Conservation (phyloP, 1,140 invertebrate genomes). For the Lucilia sericata region DNA sequence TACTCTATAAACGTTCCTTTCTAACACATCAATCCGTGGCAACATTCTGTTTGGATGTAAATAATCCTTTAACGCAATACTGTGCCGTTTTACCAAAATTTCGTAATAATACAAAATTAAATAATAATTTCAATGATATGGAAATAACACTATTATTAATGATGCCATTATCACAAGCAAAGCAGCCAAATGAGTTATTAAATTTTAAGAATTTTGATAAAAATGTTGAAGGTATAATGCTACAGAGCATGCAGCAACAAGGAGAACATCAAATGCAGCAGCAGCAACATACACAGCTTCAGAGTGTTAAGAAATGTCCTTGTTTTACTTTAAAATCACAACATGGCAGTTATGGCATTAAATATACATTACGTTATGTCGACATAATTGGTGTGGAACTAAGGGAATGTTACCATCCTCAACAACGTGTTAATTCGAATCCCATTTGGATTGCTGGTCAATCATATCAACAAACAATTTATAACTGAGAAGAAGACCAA, state of each 20-base stretch:
- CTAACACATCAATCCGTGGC: slow-evolving; percentile 14
- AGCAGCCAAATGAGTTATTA: not conserved
- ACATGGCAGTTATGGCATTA: not conserved
- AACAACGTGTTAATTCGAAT: slow-evolving; percentile 40
- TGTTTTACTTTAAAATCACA: slow-evolving; percentile 46
- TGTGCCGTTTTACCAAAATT: slow-evolving; percentile 46
- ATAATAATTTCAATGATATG: slow-evolving; percentile 44
- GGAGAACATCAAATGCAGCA: not conserved
- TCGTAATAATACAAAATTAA: slow-evolving; percentile 47
- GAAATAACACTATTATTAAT: slow-evolving; percentile 42
- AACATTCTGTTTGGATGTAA: not conserved
- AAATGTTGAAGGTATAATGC: not conserved
- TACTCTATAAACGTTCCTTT: slow-evolving; percentile 42
- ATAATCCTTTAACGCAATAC: not conserved
- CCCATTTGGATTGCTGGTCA: slow-evolving; percentile 47
- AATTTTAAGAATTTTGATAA: not conserved
- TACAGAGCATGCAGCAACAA: not conserved
- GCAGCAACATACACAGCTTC: too few relatives aligned
- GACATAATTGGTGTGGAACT: slow-evolving; percentile 15
- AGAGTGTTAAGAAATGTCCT: not conserved
- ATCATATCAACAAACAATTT: slow-evolving; percentile 47
- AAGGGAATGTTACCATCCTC: slow-evolving; percentile 45
- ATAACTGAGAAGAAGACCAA: slow-evolving; percentile 29
- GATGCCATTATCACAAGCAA: not conserved
- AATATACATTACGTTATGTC: slow-evolving; percentile 35